Evolutionary conservation across 1,140 invertebrate genomes (phyloP).

Genomic region (Drosophila auraria): DNA sequence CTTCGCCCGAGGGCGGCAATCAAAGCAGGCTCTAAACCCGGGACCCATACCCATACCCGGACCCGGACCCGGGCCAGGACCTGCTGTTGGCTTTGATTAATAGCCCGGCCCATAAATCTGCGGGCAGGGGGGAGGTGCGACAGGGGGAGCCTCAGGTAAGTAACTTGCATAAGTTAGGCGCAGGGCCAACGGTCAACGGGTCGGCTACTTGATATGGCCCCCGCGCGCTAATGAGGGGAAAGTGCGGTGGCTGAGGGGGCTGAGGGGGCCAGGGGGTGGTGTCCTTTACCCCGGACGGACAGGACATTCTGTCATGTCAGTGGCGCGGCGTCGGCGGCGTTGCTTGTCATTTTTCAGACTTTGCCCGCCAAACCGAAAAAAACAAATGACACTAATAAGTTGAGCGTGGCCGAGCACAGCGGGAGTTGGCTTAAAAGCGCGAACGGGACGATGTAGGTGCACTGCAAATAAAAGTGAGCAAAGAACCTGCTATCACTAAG

Average conservation of each 20-base stretch:
- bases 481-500: background rate
- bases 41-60: background rate
- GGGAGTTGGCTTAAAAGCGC: conserved; percentile 2
- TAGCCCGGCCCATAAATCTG: conserved; percentile 54
- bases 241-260: conserved; percentile 10
- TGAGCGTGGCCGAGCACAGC: conserved; percentile 23
- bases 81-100: conserved; percentile 60
- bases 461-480: background rate
- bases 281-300: conserved; percentile 6
- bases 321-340: conserved; percentile 11
- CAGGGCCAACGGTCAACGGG: conserved; percentile 42
- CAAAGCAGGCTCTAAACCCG: conserved; percentile 29
- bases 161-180: conserved; percentile 58
- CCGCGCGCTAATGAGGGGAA: conserved; percentile 51
- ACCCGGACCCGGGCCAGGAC: background rate
- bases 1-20: conserved; percentile 16
- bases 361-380: conserved; percentile 42
- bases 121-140: background rate
- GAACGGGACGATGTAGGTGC: background rate
- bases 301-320: conserved; percentile 45
- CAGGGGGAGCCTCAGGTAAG: conserved; percentile 32
- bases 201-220: conserved; percentile 43
- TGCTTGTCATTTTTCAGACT: conserved; percentile 56
- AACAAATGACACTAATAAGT: conserved; percentile 66
- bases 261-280: background rate